Base-by-base conservation (phyloP, 2,888 invertebrate genomes). In the Oithona nana region DNA sequence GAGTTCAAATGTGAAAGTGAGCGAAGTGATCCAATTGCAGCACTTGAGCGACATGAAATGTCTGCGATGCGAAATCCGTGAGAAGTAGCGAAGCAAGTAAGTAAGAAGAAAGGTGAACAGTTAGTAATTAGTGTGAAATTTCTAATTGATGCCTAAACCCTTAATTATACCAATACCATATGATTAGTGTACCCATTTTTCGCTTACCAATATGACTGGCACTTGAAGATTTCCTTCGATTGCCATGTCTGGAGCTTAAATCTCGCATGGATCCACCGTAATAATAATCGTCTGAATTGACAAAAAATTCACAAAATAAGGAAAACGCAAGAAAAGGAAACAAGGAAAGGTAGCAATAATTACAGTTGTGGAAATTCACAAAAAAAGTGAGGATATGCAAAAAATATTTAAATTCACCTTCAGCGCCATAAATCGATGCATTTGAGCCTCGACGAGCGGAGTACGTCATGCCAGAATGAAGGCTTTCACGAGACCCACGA, bases 241-340 rank as follows among this genome's bases (percentile, higher is more conserved):
- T 31, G 16, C 30, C n/a, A 20, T 52, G 52, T 29, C 61, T n/a
- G 13, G 22, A 20, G 31, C 54, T 54, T 26, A 61, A 29, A 61
- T 61, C 61, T 20, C 61, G 52, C 55, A 61, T 54, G 20, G 61
- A 61, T 28, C 61, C 59, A 30, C 59, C 50, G 60, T 61, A 56
- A 28, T 64, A 60, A 63, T 64, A 64, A 26, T 64, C 62, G 30
- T 63, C 22, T 30, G 39, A 60, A 48, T 31, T 6, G 8, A 29
- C 63, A 61, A 50, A 59, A 50, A 65, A 64, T 20, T 26, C 20
- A 54, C 31, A 63, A 29, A 88, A 73, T 88, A 82, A 76, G 85
- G 82, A 83, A 88, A 84, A 65, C 68, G 68, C 64, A 69, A 67
- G 68, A 68, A 68, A 68, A 66, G 66, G 48, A 65, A 65, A 66